These are phyloP conservation scores for Castor canadensis DNA, from an alignment of 2,113 vertebrate species.

Conservation along the genomic window DNA sequence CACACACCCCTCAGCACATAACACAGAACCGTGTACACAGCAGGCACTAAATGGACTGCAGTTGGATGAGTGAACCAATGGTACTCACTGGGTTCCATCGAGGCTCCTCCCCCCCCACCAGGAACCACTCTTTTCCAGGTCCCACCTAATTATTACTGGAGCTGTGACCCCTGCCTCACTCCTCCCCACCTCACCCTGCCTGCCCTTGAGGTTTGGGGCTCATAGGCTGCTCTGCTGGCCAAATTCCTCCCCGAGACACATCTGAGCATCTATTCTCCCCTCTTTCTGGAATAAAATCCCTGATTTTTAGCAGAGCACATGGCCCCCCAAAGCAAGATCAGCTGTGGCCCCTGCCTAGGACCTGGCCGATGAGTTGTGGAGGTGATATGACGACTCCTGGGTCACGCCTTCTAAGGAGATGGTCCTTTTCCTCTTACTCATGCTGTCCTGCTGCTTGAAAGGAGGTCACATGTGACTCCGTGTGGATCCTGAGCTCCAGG, in stretches of 20 bases:
- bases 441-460: background rate
- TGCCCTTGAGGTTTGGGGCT: background rate
- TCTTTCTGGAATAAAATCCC: background rate
- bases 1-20: background rate
- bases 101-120: background rate
- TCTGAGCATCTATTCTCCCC: background rate
- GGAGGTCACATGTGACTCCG: background rate
- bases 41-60: background rate
- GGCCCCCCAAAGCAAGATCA: background rate
- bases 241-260: background rate
- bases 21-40: background rate
- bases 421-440: background rate
- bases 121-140: background rate
- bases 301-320: background rate
- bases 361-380: background rate
- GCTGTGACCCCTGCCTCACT: background rate
- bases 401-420: background rate
- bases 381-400: background rate
- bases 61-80: background rate
- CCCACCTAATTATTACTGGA: no score
- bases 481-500: fast-evolving
- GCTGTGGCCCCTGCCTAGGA: background rate
- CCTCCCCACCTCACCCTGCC: background rate
- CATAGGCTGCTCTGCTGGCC: background rate
- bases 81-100: background rate